Percentiles rank a stretch among this genome's conserved stretches.
These are phyloP conservation scores for Aptenodytes patagonicus DNA, from an alignment of 2,113 vertebrate species.

Conservation along the genomic window DNA sequence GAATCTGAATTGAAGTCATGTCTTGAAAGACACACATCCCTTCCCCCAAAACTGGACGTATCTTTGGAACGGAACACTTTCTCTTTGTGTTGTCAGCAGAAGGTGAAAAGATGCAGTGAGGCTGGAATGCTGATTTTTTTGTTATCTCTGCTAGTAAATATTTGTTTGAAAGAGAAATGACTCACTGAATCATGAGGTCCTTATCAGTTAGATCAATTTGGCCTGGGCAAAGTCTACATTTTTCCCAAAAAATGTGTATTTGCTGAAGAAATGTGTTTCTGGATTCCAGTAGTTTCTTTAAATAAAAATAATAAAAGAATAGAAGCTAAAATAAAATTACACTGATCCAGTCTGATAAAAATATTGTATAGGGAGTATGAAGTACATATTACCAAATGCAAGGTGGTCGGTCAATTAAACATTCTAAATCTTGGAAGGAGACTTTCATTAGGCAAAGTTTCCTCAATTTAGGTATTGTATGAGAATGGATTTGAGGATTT, in stretches of 20 bases:
- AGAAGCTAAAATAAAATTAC: not conserved
- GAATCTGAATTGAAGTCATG: not conserved
- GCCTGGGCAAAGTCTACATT: constrained; percentile 64
- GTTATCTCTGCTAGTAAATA: constrained; percentile 77
- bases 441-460: not conserved
- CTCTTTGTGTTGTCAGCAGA: constrained; percentile 7
- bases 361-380: not conserved
- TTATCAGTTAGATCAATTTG: constrained; percentile 71
- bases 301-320: not conserved
- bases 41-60: not conserved
- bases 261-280: constrained; percentile 20
- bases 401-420: accelerated
- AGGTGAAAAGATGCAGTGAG: constrained; percentile 57
- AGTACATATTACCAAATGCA: not conserved
- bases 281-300: not conserved
- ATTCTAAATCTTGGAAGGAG: not conserved
- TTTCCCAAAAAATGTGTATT: constrained; percentile 51
- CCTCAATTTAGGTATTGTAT: not conserved
- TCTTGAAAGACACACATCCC: not conserved
- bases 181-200: constrained; percentile 62
- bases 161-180: constrained; percentile 74
- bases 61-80: constrained; percentile 6
- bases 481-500: not conserved
- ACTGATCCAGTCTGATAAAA: not conserved
- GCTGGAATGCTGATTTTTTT: constrained; percentile 55